These are phyloP conservation scores for Riparia riparia DNA, from an alignment of 2,113 vertebrate genomes.

Conservation along the genomic window DNA sequence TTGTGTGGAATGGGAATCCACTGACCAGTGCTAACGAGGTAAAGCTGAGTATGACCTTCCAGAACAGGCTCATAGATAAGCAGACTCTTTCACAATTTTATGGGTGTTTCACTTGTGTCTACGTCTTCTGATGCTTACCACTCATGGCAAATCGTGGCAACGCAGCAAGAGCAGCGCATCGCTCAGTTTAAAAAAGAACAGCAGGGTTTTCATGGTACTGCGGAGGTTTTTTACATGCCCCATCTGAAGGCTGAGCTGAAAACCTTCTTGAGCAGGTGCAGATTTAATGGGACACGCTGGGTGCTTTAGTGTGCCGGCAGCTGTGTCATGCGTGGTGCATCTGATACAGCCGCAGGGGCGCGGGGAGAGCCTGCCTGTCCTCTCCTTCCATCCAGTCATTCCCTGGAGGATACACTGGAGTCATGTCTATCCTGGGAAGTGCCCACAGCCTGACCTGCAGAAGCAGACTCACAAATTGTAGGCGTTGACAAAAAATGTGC, in stretches of 20 bases:
- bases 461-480: not conserved
- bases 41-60: not conserved
- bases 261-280: not conserved
- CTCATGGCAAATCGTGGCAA: not conserved
- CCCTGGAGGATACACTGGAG: not conserved
- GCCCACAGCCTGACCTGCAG: not conserved
- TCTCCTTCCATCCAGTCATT: not conserved
- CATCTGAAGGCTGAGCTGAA: not conserved
- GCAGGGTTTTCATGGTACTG: not conserved
- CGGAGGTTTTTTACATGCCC: not conserved
- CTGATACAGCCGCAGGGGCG: not conserved
- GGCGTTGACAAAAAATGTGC: not conserved
- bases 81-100: not conserved
- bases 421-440: not conserved
- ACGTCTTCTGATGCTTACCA: not conserved
- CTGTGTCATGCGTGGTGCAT: not conserved
- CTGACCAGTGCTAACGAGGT: fast-evolving
- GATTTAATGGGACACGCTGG: not conserved
- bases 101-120: not conserved
- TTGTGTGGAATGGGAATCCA: not conserved
- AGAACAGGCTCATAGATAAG: not conserved
- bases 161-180: not conserved
- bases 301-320: not conserved
- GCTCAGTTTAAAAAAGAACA: not conserved
- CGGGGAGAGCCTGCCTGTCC: not conserved